Evolutionary conservation across 1,140 invertebrate species (phyloP), one percentile per base, ranked within the genome.

Genomic region (Drosophila orosa): DNA sequence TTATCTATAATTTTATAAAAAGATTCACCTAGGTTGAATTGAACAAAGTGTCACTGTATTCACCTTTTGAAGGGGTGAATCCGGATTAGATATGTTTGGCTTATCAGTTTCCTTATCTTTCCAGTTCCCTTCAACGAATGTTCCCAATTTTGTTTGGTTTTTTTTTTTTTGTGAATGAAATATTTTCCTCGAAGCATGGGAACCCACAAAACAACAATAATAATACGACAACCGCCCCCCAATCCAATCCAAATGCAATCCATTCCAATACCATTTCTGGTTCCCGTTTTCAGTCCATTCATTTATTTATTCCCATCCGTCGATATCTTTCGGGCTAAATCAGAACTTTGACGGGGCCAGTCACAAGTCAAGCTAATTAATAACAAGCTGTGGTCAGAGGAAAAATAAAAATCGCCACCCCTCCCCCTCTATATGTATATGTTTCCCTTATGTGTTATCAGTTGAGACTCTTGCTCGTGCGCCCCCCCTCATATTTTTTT

Each of bases 311-410:
- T 62, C 13, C 24, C 29, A 61, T 66, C 57, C 25, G 9, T 58
- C 54, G 22, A 65, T 68, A 65, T 65, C 65, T 60, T 65, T 42
- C 5, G 29, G 22, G 27, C 35, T 50, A 25, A 67, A 67, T 67
- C 59, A 65, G 27, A 67, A 67, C 65, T 50, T 62, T 67, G 63
- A 67, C 44, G 59, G 58, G 44, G 44, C 63, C 63, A 37, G 67
- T 56, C 62, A 68, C 29, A 71, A 71, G 67, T 57, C 67, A 71
- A 48, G 67, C 50, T 69, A 57, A 71, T 71, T 71, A 71, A 69
- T 71, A 68, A 57, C 63, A 47, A 57, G 50, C 50, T 47, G 19
- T 57, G 45, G 29, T 42, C 39, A 33, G 29, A 22, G 27, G n/a
- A 12, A 37, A 10, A 40, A 42, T 5, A 48, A 48, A 1, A 3